These are phyloP conservation scores for Nycticryphes semicollaris DNA, from an alignment of 2,113 vertebrate species.

Conservation along the genomic window DNA sequence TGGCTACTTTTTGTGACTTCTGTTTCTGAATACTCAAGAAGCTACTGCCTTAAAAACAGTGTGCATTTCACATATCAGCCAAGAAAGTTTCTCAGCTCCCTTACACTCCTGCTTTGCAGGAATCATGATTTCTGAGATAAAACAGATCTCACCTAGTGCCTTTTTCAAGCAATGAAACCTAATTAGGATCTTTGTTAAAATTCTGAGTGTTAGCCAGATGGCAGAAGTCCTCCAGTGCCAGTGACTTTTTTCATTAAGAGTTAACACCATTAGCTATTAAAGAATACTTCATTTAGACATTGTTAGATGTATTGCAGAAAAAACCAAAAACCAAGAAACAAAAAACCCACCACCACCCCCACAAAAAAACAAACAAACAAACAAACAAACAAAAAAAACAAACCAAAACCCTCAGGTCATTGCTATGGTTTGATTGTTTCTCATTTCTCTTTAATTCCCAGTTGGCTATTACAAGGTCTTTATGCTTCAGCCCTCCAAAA, in stretches of 20 bases:
- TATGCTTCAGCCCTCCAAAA: background rate
- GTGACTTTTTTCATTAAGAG: background rate
- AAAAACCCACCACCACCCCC: too few species aligned
- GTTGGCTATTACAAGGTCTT: background rate
- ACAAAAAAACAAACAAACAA: too few species aligned
- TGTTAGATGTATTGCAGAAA: background rate
- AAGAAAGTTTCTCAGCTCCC: background rate
- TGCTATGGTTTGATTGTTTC: background rate
- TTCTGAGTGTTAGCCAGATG: background rate
- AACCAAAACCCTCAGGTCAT: background rate
- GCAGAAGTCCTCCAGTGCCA: background rate
- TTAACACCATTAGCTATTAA: background rate
- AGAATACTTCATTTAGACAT: background rate
- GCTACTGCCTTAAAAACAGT: background rate
- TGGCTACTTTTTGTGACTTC: background rate
- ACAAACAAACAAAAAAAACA: too few species aligned
- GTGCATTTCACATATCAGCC: background rate
- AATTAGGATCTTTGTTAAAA: background rate
- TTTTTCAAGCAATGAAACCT: background rate
- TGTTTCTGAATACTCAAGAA: background rate
- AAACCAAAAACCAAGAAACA: background rate
- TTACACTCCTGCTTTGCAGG: background rate
- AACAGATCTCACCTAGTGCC: background rate
- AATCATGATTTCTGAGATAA: background rate
- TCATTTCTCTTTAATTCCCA: background rate